Percentiles rank a stretch among this genome's conserved stretches.
phyloP scores from a whole-genome alignment of 1,140 invertebrate genomes.

The Calliphora vicina region DNA sequence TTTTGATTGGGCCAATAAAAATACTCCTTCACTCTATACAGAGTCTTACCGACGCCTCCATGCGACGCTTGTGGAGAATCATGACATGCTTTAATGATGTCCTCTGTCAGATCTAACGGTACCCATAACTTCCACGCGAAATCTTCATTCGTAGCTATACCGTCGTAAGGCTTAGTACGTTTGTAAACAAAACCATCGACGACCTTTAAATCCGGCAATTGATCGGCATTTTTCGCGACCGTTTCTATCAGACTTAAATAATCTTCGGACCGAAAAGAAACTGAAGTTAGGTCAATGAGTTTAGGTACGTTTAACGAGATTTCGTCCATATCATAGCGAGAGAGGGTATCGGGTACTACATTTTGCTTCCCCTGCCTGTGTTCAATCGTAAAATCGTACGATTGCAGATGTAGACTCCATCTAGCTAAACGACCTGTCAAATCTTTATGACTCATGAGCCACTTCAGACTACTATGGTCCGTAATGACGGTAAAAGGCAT shows the following conservation, averaged over 20 bases:
- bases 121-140: not conserved
- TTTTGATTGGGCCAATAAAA: not conserved
- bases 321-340: not conserved
- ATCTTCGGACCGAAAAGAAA: not conserved
- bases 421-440: too few species aligned
- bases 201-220: not conserved
- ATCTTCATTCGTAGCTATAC: not conserved
- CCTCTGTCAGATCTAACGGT: not conserved
- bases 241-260: not conserved
- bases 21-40: not conserved
- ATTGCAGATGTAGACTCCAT: too few species aligned
- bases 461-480: too few species aligned
- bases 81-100: not conserved
- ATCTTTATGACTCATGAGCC: too few species aligned
- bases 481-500: conserved; percentile 59
- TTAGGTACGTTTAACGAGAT: conserved; percentile 36
- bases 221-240: not conserved
- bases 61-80: not conserved
- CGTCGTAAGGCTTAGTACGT: not conserved
- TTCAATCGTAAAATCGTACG: too few species aligned
- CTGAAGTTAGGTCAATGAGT: not conserved
- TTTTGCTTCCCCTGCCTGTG: too few species aligned
- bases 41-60: not conserved
- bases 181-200: not conserved
- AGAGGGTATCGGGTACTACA: not conserved